phyloP scores from a whole-genome alignment of 2,113 vertebrate species.

The Xenopus tropicalis region UCB_Xtro_10.0 CM004447.2:123151001-123151500 shows the following conservation, averaged over 20 bases:
- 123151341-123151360: no score
- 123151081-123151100: constrained; percentile 24
- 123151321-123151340: no score
- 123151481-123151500: no score
- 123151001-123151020: constrained; percentile 36
- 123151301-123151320: no score
- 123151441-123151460: background rate
- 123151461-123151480: background rate
- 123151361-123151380: background rate
- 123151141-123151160: constrained; percentile 5
- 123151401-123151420: background rate
- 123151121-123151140: constrained; percentile 12
- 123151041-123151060: constrained; percentile 39
- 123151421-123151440: background rate
- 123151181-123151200: background rate
- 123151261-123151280: background rate
- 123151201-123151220: constrained; percentile 4
- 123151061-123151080: constrained; percentile 35
- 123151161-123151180: background rate
- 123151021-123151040: constrained; percentile 35
- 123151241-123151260: constrained; percentile 18
- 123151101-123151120: constrained; percentile 30
- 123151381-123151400: background rate
- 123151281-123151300: no score
- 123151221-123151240: background rate